Conservation (phyloP, 2,797 vertebrate species). For the Menidia menidia region DNA sequence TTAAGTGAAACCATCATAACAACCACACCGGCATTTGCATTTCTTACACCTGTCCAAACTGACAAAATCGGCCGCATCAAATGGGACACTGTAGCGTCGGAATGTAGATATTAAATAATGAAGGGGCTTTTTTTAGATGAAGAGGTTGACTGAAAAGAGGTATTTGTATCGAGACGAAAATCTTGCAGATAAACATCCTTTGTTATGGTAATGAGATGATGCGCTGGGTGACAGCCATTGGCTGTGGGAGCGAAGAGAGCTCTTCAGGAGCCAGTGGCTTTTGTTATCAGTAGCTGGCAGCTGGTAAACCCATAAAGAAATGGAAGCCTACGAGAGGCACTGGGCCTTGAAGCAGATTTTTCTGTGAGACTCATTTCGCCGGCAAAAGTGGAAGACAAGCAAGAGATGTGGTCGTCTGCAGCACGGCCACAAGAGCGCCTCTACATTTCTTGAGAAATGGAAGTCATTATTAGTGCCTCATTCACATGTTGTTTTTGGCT, state of each 20-base stretch:
- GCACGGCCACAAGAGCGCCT: slow-evolving; percentile 59
- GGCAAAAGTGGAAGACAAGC: slow-evolving; percentile 62
- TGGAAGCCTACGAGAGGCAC: slow-evolving; percentile 70
- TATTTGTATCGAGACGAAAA: slow-evolving; percentile 68
- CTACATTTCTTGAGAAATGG: slow-evolving; percentile 65
- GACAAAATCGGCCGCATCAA: slow-evolving; percentile 67
- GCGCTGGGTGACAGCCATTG: slow-evolving; percentile 75
- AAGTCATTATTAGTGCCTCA: slow-evolving; percentile 61
- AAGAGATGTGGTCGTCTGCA: slow-evolving; percentile 67
- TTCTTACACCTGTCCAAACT: slow-evolving; percentile 75
- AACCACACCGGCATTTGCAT: slow-evolving; percentile 51
- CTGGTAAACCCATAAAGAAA: slow-evolving; percentile 78
- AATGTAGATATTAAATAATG: slow-evolving; percentile 76
- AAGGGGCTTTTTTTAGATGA: slow-evolving; percentile 52
- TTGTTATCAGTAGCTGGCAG: slow-evolving; percentile 81
- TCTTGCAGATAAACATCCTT: slow-evolving; percentile 78
- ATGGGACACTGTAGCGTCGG: slow-evolving; percentile 34
- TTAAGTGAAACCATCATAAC: slow-evolving; percentile 51
- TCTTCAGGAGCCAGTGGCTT: slow-evolving; percentile 77
- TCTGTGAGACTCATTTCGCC: slow-evolving; percentile 67
- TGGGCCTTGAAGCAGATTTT: slow-evolving; percentile 73
- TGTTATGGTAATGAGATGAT: slow-evolving; percentile 75
- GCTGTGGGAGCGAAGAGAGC: slow-evolving; percentile 69
- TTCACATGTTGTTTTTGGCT: slow-evolving; percentile 59
- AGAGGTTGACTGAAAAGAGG: slow-evolving; percentile 59